Base-by-base conservation (phyloP, 2,888 invertebrate genomes). In the Sussaba pulchella region DNA sequence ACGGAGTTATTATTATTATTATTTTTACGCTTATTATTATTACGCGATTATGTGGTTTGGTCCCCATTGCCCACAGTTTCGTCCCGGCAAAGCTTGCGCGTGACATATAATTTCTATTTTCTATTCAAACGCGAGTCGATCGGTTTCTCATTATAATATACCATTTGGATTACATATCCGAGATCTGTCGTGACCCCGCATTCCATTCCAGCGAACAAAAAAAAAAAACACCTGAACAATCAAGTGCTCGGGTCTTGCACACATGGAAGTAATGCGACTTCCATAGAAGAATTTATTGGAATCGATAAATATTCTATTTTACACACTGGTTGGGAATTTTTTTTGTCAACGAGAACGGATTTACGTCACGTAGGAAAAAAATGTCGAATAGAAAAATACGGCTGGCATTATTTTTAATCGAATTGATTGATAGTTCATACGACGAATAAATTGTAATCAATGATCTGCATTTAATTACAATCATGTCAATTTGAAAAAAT, bases 61-160 rank as follows among this genome's bases (percentile, higher is more conserved):
- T 57, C 57, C 31, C n/a, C 8, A 57, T 57, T 31, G 6, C 52
- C 14, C 52, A 14, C 54, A 0, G 4, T 31, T 8, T 54, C 31
- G 26, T n/a, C 54, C n/a, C 26, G 59, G 8, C 12, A 39, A 39
- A 12, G 41, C 19, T 61, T 61, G 36, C 9, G 9, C 17, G 57
- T 24, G 61, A 61, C 36, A 41, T 61, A 61, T 61, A 1, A 61
- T 61, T 61, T 61, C 41, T 43, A 43, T 12, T 43, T 43, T n/a
- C 14, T 64, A 70, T 64, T 66, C 66, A 45, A 50, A 50, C 57
- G 24, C 61, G 54, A 57, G 71, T 47, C 70, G 54, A 61, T 66
- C 52, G 50, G 31, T 81, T 79, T 66, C 69, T 77, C 73, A 73
- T 81, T 81, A 77, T 73, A 76, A 76, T 69, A 47, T 36, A 63